Evolutionary conservation across 2,888 invertebrate species (phyloP), one percentile per base, ranked within the genome.

Genomic region (Lordiphosa fenestrarum): DNA sequence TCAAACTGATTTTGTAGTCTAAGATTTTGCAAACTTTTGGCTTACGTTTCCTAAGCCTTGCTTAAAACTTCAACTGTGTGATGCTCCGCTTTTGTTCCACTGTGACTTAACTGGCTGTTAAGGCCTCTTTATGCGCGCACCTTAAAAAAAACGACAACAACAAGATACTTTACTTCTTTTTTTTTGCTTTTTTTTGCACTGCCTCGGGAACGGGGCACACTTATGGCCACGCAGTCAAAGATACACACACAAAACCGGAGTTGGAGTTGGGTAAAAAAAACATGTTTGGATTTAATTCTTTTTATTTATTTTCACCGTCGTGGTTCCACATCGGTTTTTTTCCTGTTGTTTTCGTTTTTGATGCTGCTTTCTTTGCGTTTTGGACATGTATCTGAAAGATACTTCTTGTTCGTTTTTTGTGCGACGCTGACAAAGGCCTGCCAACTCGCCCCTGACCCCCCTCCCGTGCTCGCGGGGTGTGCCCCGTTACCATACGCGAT

Each of bases 231-330:
- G 67, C 77, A 82, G 63, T 53, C 41, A 48, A 65, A 54, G 60
- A 60, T 52, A 63, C 46, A 66, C 35, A 44, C 23, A 38, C 47
- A 65, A 81, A 84, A 73, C 78, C 82, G 78, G 82, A 84, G 84
- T 81, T 66, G 69, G 44, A 54, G 61, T 51, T 67, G 50, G 41
- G 61, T 58, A 69, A 71, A 66, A 71, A 80, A 75, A 80, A 80
- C 85, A 85, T 80, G 80, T 83, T 83, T 80, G 80, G 73, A 64
- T 83, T 72, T 85, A 85, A 83, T 78, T 83, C 81, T 82, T 74
- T 77, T 84, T 82, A 70, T 67, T 77, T 71, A 62, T 66, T 57
- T 69, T 64, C 65, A 58, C 60, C 64, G 56, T 61, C 64, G 71
- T 66, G 63, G 74, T 66, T 52, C 55, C 35, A 44, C 44, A 44